phyloP scores from a whole-genome alignment of 1,140 invertebrate genomes.

The Drosophila sturtevanti region DNA sequence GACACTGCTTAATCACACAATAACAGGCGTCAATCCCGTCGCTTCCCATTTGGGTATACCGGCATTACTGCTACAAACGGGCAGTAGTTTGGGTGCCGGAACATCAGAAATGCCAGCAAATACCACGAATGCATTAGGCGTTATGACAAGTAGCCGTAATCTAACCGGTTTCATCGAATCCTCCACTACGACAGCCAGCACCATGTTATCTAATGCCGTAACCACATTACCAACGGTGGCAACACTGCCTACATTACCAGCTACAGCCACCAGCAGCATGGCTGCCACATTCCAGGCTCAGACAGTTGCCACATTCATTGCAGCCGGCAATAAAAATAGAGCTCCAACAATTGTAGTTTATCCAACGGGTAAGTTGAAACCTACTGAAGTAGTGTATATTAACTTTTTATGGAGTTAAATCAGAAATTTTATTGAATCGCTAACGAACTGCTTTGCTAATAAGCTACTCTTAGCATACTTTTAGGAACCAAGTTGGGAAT shows the following conservation, averaged over 20 bases:
- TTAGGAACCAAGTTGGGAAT: too few relatives aligned
- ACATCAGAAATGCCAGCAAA: constrained; percentile 16
- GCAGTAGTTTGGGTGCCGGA: constrained; percentile 13
- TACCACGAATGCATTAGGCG: constrained; percentile 46
- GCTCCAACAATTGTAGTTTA: constrained; percentile 75
- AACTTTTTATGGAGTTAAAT: too few relatives aligned
- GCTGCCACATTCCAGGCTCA: constrained; percentile 60
- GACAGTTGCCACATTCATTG: constrained; percentile 71
- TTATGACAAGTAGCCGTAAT: constrained; percentile 31
- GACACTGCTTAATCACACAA: constrained; percentile 52
- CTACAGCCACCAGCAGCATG: constrained; percentile 35
- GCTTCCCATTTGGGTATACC: constrained; percentile 36
- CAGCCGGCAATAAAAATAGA: constrained; percentile 75
- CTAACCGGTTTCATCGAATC: constrained; percentile 68
- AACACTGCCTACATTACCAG: constrained; percentile 34
- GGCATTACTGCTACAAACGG: constrained; percentile 46
- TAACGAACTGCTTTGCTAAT: too few relatives aligned
- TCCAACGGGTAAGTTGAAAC: constrained; percentile 74
- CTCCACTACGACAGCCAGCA: constrained; percentile 59
- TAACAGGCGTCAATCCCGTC: constrained; percentile 26
- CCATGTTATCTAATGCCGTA: constrained; percentile 46
- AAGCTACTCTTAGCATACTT: too few relatives aligned
- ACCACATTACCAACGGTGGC: constrained; percentile 41
- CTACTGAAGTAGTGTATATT: too few relatives aligned
- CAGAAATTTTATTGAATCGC: too few relatives aligned